These are phyloP conservation scores for Blennius ocellaris DNA, from an alignment of 2,113 vertebrate genomes.

Conservation along the genomic window DNA sequence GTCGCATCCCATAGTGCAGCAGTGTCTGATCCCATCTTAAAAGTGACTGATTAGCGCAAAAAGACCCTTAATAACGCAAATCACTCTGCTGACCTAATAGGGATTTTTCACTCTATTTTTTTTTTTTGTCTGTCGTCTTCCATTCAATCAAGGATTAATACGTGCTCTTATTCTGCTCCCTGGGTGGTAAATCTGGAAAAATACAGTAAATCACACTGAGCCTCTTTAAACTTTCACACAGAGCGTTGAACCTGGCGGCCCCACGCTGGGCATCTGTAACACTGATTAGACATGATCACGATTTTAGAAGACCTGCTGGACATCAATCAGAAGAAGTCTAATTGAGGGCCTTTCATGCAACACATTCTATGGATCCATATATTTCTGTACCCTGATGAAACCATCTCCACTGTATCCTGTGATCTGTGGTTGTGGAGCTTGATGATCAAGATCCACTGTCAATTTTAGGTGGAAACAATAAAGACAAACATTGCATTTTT, in stretches of 20 bases:
- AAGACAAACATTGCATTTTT: too few relatives aligned
- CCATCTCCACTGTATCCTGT: background rate
- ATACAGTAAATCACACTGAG: slow-evolving; percentile 69
- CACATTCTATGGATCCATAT: background rate
- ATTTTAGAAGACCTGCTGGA: slow-evolving; percentile 60
- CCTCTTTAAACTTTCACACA: slow-evolving; percentile 77
- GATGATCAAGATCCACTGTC: background rate
- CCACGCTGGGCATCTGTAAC: slow-evolving; percentile 55
- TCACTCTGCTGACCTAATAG: slow-evolving; percentile 66
- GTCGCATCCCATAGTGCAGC: slow-evolving; percentile 65
- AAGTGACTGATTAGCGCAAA: slow-evolving; percentile 72
- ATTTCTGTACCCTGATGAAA: too few relatives aligned
- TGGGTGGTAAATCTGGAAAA: slow-evolving; percentile 71
- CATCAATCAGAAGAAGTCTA: slow-evolving; percentile 38
- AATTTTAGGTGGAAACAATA: background rate
- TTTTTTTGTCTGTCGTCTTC: slow-evolving; percentile 39
- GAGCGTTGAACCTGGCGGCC: slow-evolving; percentile 33
- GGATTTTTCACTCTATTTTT: slow-evolving; percentile 60
- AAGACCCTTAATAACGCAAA: slow-evolving; percentile 74
- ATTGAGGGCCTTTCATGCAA: slow-evolving; percentile 22
- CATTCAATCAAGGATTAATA: slow-evolving; percentile 77
- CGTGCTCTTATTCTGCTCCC: slow-evolving; percentile 65
- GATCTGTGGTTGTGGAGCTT: background rate
- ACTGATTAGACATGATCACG: slow-evolving; percentile 70
- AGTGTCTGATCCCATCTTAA: slow-evolving; percentile 77